Base-by-base conservation (phyloP, 2,888 invertebrate genomes). In the Synergus laeviventris region DNA sequence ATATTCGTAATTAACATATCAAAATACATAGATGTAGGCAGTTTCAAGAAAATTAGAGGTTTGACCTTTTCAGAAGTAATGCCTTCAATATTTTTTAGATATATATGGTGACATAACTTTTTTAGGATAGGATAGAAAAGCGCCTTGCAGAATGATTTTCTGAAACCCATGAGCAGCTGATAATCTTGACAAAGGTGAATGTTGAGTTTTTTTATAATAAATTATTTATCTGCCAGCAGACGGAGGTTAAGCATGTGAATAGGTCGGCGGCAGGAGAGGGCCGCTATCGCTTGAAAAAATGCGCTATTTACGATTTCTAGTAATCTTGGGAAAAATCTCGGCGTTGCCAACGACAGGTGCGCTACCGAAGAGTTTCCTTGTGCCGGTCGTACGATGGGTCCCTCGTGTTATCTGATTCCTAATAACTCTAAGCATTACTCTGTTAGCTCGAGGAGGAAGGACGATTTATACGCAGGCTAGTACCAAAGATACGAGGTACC, bases 401-500 rank as follows among this genome's bases (percentile, higher is more conserved):
- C 70, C 73, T 74, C 79, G 78, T 77, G 77, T 84, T 86, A 86
- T 86, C 86, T 84, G 86, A 86, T 86, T 85, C 83, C 83, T 84
- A 86, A 86, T 86, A 86, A 86, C 85, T 86, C 84, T 84, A 76
- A 80, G 80, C 81, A 79, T 79, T 80, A 78, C 80, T 70, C 31
- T 14, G 45, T 8, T 49, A 49, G 21, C 66, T 49, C 21, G 42
- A 79, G 78, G 79, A 79, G 76, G 79, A 75, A 79, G 79, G 75
- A 80, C 80, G 80, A 82, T 82, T 82, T 82, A 82, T 82, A 80
- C 80, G 80, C 80, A 80, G 77, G 76, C 79, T 74, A 82, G 80
- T 75, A 78, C 78, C 78, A 78, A 79, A 78, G 80, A 81, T 81
- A 81, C 80, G 80, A 79, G 78, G 77, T 80, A 80, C 75, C 79